These are phyloP conservation scores for Brenthis daphne DNA, from an alignment of 2,888 invertebrate species.

Conservation along the genomic window DNA sequence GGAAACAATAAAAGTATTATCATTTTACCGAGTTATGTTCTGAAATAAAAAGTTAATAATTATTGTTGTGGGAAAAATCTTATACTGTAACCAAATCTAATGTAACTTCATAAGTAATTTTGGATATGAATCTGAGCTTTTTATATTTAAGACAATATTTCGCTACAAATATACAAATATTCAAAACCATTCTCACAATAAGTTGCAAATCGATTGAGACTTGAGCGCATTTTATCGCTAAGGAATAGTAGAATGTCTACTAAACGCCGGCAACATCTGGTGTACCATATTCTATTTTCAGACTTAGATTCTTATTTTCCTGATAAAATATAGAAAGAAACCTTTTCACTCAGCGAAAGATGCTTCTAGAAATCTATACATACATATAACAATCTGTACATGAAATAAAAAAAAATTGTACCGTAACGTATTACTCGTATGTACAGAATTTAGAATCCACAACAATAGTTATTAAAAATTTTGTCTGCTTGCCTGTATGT, in stretches of 20 bases:
- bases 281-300: conserved; percentile 8
- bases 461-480: no score
- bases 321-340: background rate
- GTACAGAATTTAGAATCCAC: no score
- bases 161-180: background rate
- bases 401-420: no score
- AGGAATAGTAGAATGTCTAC: conserved; percentile 5
- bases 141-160: background rate
- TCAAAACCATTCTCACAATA: background rate
- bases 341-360: background rate
- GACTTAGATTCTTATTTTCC: background rate
- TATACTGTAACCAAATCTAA: no score
- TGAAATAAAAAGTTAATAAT: no score
- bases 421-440: no score
- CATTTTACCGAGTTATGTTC: no score
- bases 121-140: no score
- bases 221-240: background rate
- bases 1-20: no score
- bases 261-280: conserved; percentile 15
- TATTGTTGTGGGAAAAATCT: no score
- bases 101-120: no score
- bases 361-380: background rate
- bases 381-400: background rate
- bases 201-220: conserved; percentile 1
- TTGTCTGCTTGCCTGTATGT: no score